A percentile compares a stretch with the other conserved stretches of the same genome.
Conservation (phyloP, 2,797 vertebrate species). For the Protosalanx chinensis region DNA sequence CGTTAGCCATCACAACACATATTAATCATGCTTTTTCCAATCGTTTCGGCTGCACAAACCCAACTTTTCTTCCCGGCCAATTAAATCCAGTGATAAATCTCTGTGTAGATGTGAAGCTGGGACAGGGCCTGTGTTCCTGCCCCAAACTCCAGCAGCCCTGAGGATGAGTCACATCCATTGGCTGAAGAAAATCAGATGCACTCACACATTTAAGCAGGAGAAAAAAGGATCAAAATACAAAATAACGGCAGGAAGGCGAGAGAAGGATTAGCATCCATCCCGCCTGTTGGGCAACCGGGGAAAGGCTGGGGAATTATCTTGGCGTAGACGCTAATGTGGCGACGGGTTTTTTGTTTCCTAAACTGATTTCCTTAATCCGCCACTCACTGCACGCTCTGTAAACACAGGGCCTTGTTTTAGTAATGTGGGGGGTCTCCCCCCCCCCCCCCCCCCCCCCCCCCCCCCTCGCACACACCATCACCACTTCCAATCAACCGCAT, state of each 20-base stretch:
- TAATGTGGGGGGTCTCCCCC: conserved; percentile 52
- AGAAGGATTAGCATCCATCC: conserved; percentile 58
- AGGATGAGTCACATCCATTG: conserved; percentile 37
- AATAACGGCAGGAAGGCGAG: conserved; percentile 10
- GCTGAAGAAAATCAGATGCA: conserved; percentile 59
- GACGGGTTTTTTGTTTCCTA: conserved; percentile 66
- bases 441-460: conserved; percentile 45
- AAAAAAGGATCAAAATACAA: conserved; percentile 21
- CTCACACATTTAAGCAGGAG: conserved; percentile 53
- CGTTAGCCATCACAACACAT: conserved; percentile 19
- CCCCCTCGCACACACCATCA: conserved; percentile 5
- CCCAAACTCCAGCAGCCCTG: conserved; percentile 45
- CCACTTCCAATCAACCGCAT: conserved; percentile 21
- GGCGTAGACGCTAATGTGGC: conserved; percentile 66
- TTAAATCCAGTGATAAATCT: conserved; percentile 63
- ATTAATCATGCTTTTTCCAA: conserved; percentile 33
- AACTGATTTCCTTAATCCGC: conserved; percentile 73
- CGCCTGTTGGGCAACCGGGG: conserved; percentile 57
- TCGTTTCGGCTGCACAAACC: conserved; percentile 43
- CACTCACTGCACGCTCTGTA: conserved; percentile 65
- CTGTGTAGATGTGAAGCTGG: conserved; percentile 33
- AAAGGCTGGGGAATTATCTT: conserved; percentile 64
- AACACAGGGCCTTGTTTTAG: conserved; percentile 54
- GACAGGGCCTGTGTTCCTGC: conserved; percentile 47
- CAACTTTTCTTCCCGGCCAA: conserved; percentile 51